Base-by-base conservation (phyloP, 2,888 invertebrate species). In the Helleia helle region DNA sequence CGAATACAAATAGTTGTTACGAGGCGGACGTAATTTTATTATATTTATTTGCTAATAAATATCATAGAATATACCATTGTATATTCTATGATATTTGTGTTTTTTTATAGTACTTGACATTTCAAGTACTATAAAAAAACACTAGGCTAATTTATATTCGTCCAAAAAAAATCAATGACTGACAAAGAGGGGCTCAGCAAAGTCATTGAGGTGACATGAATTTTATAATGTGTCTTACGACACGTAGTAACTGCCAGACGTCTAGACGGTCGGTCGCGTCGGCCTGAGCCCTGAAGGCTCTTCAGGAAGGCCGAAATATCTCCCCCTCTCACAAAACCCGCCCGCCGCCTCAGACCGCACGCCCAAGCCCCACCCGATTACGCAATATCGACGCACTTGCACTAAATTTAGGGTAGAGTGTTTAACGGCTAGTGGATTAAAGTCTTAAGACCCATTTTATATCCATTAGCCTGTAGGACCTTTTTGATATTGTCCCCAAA, bases 261-360 rank as follows among this genome's bases (percentile, higher is more conserved):
- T 76, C 75, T 77, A 75, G 75, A 73, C 75, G 59, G 59, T 46
- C 54, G 56, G 73, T 63, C 72, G 72, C 65, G 62, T 58, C 59
- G 51, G 55, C 54, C 56, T 65, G 68, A 70, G 52, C 54, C 55
- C 57, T 66, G 68, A 70, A 74, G 69, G 71, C 70, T 72, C 66
- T 71, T 65, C 65, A 68, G 65, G 67, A 74, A 71, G 67, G 67
- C 65, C 61, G 55, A 62, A 62, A 62, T 57, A 55, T 54, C 52
- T 44, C 52, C 51, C 44, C 49, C 44, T 4, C 18, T 5, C 4
- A 18, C 18, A 3, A 18, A 18, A 4, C 18, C 5, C 18, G 18
- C 44, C 44, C 38, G n/a, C 24, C 45, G 38, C 37, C 43, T 44
- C 45, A 30, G 41, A 44, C 43, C 38, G 39, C 46, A 41, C 46